Conservation (phyloP, 1,140 invertebrate genomes). For the Tetraneura akinire region DNA sequence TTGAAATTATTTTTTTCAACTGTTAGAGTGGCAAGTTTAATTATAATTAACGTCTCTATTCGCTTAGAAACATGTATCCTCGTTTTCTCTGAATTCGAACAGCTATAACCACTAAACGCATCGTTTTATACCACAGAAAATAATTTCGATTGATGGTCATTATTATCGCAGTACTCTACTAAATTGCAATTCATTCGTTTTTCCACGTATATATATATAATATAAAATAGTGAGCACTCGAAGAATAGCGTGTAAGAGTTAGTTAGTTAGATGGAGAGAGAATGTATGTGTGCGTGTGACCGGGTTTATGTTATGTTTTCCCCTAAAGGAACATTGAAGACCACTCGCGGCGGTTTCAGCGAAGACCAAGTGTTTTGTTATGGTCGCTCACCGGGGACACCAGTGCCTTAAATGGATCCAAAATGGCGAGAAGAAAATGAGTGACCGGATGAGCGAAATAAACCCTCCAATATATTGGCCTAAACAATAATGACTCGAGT, state of each 20-base stretch:
- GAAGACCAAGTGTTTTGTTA: conserved; percentile 4
- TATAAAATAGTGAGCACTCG: not conserved
- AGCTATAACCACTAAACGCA: too few species aligned
- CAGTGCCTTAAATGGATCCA: not conserved
- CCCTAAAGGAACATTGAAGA: too few species aligned
- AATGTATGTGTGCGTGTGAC: too few species aligned
- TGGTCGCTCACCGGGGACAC: conserved; percentile 22
- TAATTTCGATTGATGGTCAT: not conserved
- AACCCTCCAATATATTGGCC: too few species aligned
- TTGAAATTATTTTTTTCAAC: too few species aligned
- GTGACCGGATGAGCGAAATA: too few species aligned
- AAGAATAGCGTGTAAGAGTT: not conserved
- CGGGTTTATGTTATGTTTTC: too few species aligned
- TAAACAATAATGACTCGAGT: too few species aligned
- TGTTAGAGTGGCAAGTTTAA: too few species aligned
- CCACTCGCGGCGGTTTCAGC: not conserved
- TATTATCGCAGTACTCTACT: conserved; percentile 30
- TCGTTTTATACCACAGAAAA: not conserved
- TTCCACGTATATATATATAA: not conserved
- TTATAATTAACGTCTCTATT: too few species aligned
- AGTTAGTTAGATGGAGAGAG: not conserved
- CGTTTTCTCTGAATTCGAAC: too few species aligned
- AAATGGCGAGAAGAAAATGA: not conserved
- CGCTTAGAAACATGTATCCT: too few species aligned
- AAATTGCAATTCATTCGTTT: conserved; percentile 30